A percentile compares a stretch with the other conserved stretches of the same genome.
These are phyloP conservation scores for Mycetomoellerius zeteki DNA, from an alignment of 1,140 invertebrate genomes.

Conservation along the genomic window DNA sequence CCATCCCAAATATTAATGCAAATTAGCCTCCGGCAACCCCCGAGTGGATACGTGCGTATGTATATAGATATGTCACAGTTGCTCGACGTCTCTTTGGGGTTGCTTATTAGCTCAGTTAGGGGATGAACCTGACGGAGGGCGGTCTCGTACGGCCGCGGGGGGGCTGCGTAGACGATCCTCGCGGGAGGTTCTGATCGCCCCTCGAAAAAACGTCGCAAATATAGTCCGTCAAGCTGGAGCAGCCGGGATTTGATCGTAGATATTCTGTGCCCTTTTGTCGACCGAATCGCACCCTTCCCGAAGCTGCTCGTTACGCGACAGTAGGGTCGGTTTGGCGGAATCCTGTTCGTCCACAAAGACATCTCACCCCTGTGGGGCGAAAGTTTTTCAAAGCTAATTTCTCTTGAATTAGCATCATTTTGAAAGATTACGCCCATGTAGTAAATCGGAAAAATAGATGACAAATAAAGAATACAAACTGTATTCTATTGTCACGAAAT, in stretches of 20 bases:
- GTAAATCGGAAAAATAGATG: not conserved
- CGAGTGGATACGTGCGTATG: slow-evolving; percentile 49
- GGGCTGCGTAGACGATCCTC: slow-evolving; percentile 53
- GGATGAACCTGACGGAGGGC: slow-evolving; percentile 65
- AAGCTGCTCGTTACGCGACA: slow-evolving; percentile 36
- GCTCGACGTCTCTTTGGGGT: slow-evolving; percentile 79
- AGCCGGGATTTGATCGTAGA: slow-evolving; percentile 78
- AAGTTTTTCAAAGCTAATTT: slow-evolving; percentile 49
- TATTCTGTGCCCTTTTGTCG: slow-evolving; percentile 57
- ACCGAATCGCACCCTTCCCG: slow-evolving; percentile 69
- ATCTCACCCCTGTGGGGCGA: slow-evolving; percentile 4
- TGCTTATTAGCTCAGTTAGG: slow-evolving; percentile 83
- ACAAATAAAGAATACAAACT: not conserved
- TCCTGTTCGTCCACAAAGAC: slow-evolving; percentile 54
- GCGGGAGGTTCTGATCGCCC: slow-evolving; percentile 66
- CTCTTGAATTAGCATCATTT: slow-evolving; percentile 5
- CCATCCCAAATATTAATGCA: slow-evolving; percentile 84
- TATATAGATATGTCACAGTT: slow-evolving; percentile 71
- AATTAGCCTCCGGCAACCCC: slow-evolving; percentile 71
- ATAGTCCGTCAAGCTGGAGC: slow-evolving; percentile 72
- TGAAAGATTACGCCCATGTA: not conserved
- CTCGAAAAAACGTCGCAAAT: slow-evolving; percentile 81
- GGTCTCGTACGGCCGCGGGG: slow-evolving; percentile 30
- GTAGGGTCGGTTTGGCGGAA: slow-evolving; percentile 29
- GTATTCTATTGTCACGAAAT: not conserved